Conservation (phyloP, 2,113 vertebrate genomes). For the Odocoileus hemionus region DNA sequence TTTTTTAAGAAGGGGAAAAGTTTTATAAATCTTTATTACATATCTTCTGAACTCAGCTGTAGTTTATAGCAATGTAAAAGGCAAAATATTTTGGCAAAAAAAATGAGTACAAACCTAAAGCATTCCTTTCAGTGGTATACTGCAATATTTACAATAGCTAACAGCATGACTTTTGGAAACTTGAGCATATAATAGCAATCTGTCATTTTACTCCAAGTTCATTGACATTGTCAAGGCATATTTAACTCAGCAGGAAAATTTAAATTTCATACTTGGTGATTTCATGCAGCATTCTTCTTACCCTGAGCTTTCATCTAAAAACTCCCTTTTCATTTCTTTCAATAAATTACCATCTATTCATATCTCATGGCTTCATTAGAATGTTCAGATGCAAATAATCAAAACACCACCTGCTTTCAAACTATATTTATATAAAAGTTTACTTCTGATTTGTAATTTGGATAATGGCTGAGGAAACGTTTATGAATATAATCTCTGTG, state of each 20-base stretch:
- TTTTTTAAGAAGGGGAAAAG: background rate
- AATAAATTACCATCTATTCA: conserved; percentile 54
- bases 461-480: conserved; percentile 35
- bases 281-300: conserved; percentile 65
- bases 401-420: conserved; percentile 46
- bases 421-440: conserved; percentile 44
- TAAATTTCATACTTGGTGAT: conserved; percentile 75
- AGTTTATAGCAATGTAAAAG: background rate
- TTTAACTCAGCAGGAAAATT: conserved; percentile 79
- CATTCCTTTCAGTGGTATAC: background rate
- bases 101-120: conserved; percentile 23
- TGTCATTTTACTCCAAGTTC: conserved; percentile 81
- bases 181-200: conserved; percentile 68
- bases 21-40: background rate
- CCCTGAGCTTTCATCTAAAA: conserved; percentile 62
- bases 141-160: conserved; percentile 71
- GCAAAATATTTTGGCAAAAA: background rate
- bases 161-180: conserved; percentile 75
- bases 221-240: conserved; percentile 80
- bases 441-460: conserved; percentile 37
- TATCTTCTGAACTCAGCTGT: conserved; percentile 17
- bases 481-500: background rate
- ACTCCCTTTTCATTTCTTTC: conserved; percentile 42
- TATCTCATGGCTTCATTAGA: conserved; percentile 51
- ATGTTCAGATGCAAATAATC: conserved; percentile 55